A percentile compares a stretch with the other conserved stretches of the same genome.
Evolutionary conservation across 2,888 invertebrate species (phyloP).

Genomic region (Lasioglossum malachurum): DNA sequence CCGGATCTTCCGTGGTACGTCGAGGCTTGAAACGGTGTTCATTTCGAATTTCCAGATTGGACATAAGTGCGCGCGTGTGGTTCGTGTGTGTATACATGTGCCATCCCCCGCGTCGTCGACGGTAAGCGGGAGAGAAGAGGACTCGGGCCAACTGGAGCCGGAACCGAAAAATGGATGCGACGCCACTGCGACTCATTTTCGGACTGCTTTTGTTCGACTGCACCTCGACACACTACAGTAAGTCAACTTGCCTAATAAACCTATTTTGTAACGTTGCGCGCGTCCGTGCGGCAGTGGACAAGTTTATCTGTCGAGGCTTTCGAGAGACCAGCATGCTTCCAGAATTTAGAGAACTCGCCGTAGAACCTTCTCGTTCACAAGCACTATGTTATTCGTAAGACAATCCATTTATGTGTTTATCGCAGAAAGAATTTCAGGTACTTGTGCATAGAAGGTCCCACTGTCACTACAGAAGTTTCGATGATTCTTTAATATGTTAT

Average conservation of each 20-base stretch:
- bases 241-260: conserved; percentile 67
- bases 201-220: conserved; percentile 78
- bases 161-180: conserved; percentile 77
- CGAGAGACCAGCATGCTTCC: too few species aligned
- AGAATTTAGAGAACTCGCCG: too few species aligned
- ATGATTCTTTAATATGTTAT: too few species aligned
- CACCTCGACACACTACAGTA: conserved; percentile 76
- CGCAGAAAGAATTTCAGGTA: too few species aligned
- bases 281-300: too few species aligned
- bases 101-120: conserved; percentile 59
- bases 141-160: conserved; percentile 63
- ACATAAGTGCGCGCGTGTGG: conserved; percentile 79
- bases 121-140: conserved; percentile 68
- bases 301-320: too few species aligned
- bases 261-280: neutral
- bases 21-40: conserved; percentile 53
- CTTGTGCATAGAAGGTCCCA: too few species aligned
- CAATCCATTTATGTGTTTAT: too few species aligned
- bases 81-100: conserved; percentile 73
- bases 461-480: too few species aligned
- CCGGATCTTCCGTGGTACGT: conserved; percentile 21
- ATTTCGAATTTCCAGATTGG: conserved; percentile 77
- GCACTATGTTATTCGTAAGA: too few species aligned
- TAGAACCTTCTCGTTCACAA: too few species aligned
- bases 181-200: conserved; percentile 75